These are phyloP conservation scores for Echinarachnius parma DNA, from an alignment of 53 echinoderm and acorn worm genomes.

Conservation along the genomic window DNA sequence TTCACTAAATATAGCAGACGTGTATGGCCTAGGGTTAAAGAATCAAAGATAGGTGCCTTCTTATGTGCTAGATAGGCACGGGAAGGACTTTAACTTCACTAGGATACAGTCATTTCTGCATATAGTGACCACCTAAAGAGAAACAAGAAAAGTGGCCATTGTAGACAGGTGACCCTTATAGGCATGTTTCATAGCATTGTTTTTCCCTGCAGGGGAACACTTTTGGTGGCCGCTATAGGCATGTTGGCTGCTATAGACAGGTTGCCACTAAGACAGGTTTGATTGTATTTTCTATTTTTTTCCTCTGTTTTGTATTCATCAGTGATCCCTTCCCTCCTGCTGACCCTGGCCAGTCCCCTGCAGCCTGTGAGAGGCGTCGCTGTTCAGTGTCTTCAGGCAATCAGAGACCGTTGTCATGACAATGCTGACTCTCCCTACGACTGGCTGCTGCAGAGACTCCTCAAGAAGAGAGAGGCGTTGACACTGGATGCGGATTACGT, in stretches of 20 bases:
- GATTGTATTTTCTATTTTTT: background rate
- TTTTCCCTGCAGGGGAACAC: no score
- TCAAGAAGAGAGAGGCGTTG: conserved; percentile 51
- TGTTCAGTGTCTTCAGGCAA: conserved; percentile 44
- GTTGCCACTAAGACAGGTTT: no score
- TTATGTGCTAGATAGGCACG: conserved; percentile 23
- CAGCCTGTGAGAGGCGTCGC: conserved; percentile 71
- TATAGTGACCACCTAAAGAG: no score
- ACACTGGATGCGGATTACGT: conserved; percentile 58
- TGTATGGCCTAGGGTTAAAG: no score
- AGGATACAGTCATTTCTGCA: no score
- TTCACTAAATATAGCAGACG: no score
- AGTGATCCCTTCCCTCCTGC: conserved; percentile 65
- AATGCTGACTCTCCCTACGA: conserved; percentile 52
- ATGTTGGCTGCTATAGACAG: no score
- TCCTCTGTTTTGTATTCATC: background rate
- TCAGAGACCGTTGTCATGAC: conserved; percentile 13
- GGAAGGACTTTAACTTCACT: background rate
- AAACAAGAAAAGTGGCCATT: no score
- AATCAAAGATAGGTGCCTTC: conserved; percentile 27
- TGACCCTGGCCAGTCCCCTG: conserved; percentile 55
- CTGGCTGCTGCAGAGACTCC: conserved; percentile 50
- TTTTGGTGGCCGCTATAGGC: no score
- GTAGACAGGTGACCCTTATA: no score
- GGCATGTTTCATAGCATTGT: no score